Conservation (phyloP, 1,140 invertebrate genomes). For the Pseudomyrmex dendroicus region DNA sequence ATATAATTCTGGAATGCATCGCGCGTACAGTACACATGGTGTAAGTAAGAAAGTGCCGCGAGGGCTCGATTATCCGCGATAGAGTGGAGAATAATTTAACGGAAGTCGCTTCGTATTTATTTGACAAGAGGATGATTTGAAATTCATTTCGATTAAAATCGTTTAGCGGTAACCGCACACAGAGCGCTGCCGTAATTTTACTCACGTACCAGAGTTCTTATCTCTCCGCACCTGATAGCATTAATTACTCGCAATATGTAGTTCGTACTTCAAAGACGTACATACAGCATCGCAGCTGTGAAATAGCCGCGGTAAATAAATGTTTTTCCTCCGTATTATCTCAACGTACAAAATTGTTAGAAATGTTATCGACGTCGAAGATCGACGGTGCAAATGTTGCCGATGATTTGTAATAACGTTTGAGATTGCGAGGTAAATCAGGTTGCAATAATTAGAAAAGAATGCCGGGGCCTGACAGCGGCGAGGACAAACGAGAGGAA, state of each 20-base stretch:
- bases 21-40: neutral
- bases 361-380: neutral
- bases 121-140: slow-evolving; percentile 12
- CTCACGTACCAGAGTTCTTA: neutral
- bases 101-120: slow-evolving; percentile 5
- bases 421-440: neutral
- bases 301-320: slow-evolving; percentile 1
- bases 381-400: neutral
- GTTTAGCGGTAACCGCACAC: neutral
- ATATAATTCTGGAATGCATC: neutral
- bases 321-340: neutral
- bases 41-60: neutral
- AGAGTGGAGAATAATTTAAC: slow-evolving; percentile 20
- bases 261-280: neutral
- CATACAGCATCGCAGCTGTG: neutral
- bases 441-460: slow-evolving; percentile 2
- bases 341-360: slow-evolving; percentile 14
- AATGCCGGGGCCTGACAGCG: neutral
- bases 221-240: neutral
- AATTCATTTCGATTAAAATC: slow-evolving; percentile 37
- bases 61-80: neutral
- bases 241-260: slow-evolving; percentile 17
- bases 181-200: neutral
- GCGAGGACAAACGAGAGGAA: neutral
- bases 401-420: neutral